Percentiles rank a stretch among this genome's conserved stretches.
phyloP scores from a whole-genome alignment of 2,797 vertebrate species.

The Lerista edwardsae region DNA sequence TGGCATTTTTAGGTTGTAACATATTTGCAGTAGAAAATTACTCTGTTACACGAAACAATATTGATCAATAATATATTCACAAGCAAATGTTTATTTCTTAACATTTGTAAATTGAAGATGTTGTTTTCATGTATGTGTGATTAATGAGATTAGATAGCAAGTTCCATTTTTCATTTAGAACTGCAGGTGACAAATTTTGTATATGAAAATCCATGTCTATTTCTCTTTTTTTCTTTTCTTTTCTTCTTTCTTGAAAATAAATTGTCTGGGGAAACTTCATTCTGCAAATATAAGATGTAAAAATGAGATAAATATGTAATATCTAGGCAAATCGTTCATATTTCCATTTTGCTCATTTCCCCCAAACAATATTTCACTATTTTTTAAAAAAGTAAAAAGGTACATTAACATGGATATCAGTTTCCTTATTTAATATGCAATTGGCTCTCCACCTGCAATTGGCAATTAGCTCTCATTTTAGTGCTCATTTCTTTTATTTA shows the following conservation, averaged over 20 bases:
- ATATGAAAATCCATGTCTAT: constrained; percentile 26
- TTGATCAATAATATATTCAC: neutral
- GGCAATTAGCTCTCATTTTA: too few relatives aligned
- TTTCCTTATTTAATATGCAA: neutral
- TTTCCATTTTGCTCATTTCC: neutral
- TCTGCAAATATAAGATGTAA: neutral
- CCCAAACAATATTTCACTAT: neutral
- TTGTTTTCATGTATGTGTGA: neutral
- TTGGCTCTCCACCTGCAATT: neutral
- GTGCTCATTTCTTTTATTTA: neutral
- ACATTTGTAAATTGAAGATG: neutral
- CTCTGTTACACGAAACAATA: neutral
- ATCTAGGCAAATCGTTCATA: neutral
- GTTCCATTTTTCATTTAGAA: constrained; percentile 10
- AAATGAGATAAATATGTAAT: neutral
- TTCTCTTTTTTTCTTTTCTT: neutral
- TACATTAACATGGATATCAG: neutral
- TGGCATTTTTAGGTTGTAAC: neutral
- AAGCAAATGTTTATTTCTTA: neutral
- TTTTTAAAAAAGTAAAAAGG: neutral
- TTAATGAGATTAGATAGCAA: neutral
- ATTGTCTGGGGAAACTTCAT: neutral
- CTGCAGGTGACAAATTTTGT: neutral
- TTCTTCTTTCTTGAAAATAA: constrained; percentile 8
- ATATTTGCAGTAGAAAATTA: neutral